Base-by-base conservation (phyloP, 2,797 vertebrate genomes). In the Sphenopsis melanotis region DNA sequence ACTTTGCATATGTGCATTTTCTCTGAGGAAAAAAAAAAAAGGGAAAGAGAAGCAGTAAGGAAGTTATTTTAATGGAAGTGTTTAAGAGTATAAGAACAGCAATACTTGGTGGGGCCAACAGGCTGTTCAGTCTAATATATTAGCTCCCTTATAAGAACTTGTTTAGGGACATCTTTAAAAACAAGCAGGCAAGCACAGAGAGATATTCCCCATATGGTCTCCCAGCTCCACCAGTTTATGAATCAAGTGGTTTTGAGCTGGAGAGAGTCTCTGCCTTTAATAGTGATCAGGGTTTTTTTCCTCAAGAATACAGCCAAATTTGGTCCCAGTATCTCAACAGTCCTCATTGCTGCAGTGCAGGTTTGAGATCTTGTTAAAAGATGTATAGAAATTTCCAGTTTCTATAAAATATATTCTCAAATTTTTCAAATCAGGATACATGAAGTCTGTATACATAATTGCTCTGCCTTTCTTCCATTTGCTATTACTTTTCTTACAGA, bases 201-300 rank as follows among this genome's bases (percentile, higher is more conserved):
- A n/a, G 9, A 4, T 83, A 29, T 70, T 91, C 41, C 29, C 29
- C 30, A 10, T 64, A 21, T 21, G 7, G 39, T 71, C 29, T 89
- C 8, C 12, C 16, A 80, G 55, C 36, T 75, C 26, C 55, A 52
- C 21, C 47, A 83, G 9, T 63, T 90, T 46, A 32, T 55, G 23
- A 59, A 69, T 59, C n/a, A 59, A 81, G 36, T 55, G 24, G 4
- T 75, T 92, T 52, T 83, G 46, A 81, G 24, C 20, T 81, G 63
- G 39, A 77, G 15, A 46, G 4, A 60, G 6, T 68, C 17, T 91
- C 47, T 83, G 22, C 27, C 78, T 88, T 69, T 83, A 69, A 23
- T n/a, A 84, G n/a, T 4, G 11, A 29, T 27, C 15, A 15, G 2
- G 7, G 0, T 0, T 61, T 78, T 78, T 78, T 42, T 4, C 18